Percentiles rank a stretch among this genome's conserved stretches.
These are phyloP conservation scores for Mactromeris polynyma DNA, from an alignment of 2,888 invertebrate species.

Conservation along the genomic window DNA sequence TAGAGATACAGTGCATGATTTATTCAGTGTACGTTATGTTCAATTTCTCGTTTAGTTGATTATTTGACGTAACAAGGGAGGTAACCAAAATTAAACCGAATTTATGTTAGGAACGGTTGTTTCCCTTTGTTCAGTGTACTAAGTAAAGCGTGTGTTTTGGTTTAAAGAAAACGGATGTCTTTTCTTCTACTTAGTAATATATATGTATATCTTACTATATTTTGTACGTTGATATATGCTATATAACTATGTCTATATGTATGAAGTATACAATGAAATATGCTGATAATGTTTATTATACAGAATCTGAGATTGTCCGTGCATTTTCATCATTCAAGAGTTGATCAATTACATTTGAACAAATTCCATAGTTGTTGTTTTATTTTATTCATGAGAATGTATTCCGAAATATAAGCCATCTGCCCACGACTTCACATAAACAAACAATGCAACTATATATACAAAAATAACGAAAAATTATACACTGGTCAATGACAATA, in stretches of 20 bases:
- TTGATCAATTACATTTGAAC: slow-evolving; percentile 19
- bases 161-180: neutral
- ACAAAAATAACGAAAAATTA: too few relatives aligned
- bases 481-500: too few relatives aligned
- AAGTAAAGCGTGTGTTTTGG: neutral
- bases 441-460: too few relatives aligned
- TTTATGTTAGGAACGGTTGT: neutral
- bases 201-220: neutral
- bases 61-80: neutral
- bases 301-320: neutral
- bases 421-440: too few relatives aligned
- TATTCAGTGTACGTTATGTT: too few relatives aligned
- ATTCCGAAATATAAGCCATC: too few relatives aligned
- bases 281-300: neutral
- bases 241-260: neutral
- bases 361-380: neutral
- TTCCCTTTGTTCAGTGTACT: neutral
- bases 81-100: neutral
- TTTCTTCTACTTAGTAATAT: neutral
- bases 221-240: neutral
- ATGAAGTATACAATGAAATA: neutral
- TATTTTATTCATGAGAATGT: too few relatives aligned
- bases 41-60: neutral
- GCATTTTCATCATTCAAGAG: neutral
- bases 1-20: too few relatives aligned